Conservation (phyloP, 2,797 vertebrate genomes). For the Oryzias dopingdopingensis region DNA sequence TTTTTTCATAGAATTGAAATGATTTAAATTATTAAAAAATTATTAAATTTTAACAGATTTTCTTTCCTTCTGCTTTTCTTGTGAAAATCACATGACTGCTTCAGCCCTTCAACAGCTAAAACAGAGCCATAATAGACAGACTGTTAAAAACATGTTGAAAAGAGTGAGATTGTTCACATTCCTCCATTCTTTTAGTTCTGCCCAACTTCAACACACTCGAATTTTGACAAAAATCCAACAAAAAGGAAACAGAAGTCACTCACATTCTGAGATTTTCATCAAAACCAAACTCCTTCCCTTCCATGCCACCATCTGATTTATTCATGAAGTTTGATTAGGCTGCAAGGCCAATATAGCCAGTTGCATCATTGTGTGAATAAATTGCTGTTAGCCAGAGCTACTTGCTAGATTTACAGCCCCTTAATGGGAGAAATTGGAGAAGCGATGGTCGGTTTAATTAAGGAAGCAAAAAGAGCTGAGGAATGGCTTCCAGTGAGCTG, state of each 20-base stretch:
- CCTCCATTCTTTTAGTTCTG: conserved; percentile 34
- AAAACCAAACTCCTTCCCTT: conserved; percentile 8
- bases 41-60: conserved; percentile 26
- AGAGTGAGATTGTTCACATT: conserved; percentile 30
- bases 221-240: not conserved
- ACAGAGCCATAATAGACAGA: conserved; percentile 30
- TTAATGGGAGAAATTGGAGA: conserved; percentile 61
- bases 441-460: conserved; percentile 62
- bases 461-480: conserved; percentile 52
- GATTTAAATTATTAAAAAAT: too few relatives aligned
- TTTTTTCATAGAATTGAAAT: too few relatives aligned
- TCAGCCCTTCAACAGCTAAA: conserved; percentile 26
- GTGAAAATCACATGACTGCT: conserved; percentile 42
- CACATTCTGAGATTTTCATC: conserved; percentile 18
- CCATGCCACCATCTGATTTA: conserved; percentile 39
- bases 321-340: conserved; percentile 55
- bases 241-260: conserved; percentile 17
- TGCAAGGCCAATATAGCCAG: conserved; percentile 45
- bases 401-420: conserved; percentile 62
- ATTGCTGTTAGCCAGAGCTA: conserved; percentile 53
- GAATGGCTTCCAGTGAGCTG: conserved; percentile 44
- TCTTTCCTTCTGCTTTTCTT: conserved; percentile 43
- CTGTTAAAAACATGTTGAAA: conserved; percentile 24
- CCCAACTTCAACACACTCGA: conserved; percentile 4
- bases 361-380: conserved; percentile 58